Evolutionary conservation across 2,888 invertebrate genomes (phyloP).

Genomic region (Enchytraeus crypticus): DNA sequence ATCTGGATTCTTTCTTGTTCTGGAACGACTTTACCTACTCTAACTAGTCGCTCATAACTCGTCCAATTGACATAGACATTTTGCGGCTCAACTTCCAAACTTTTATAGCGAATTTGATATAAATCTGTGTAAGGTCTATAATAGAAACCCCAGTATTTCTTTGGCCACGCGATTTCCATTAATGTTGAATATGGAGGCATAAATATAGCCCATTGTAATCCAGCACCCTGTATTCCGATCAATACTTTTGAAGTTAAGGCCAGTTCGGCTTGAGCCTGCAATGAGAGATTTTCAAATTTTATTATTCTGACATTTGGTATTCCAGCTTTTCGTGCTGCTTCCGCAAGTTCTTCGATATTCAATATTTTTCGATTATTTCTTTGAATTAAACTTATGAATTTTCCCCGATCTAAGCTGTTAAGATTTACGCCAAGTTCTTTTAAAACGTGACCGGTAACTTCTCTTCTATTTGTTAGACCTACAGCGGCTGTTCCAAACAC

Average conservation of each 20-base stretch:
- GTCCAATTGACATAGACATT: not conserved
- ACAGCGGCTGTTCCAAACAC: no score
- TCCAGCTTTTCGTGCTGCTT: not conserved
- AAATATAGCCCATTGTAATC: not conserved
- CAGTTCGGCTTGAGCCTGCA: not conserved
- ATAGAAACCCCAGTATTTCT: not conserved
- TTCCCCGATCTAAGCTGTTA: not conserved
- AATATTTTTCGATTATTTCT: not conserved
- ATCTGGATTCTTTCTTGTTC: not conserved
- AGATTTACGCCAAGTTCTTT: no score
- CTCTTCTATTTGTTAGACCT: not conserved
- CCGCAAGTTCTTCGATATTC: not conserved
- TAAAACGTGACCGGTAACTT: not conserved
- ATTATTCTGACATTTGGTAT: not conserved
- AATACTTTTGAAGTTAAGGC: not conserved
- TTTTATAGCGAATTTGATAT: not conserved
- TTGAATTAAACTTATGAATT: not conserved
- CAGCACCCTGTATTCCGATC: not conserved
- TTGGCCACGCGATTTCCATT: not conserved
- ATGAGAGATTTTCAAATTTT: not conserved
- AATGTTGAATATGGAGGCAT: not conserved
- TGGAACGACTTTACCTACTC: not conserved
- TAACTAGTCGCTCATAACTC: not conserved
- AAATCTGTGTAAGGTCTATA: not conserved
- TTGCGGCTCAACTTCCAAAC: not conserved